These are phyloP conservation scores for Blera fallax DNA, from an alignment of 2,888 invertebrate genomes.

Conservation along the genomic window DNA sequence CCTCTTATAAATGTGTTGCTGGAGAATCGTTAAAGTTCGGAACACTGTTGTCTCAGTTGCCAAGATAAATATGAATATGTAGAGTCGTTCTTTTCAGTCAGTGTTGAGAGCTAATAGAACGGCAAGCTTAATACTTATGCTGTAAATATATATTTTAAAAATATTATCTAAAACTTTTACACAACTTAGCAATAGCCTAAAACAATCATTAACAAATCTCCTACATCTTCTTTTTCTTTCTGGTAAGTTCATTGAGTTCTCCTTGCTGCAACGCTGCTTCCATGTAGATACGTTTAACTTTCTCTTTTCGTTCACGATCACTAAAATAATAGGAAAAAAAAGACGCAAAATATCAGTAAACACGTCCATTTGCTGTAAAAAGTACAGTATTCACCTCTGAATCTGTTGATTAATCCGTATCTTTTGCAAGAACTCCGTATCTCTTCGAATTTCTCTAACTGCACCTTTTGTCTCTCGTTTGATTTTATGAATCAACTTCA, in stretches of 20 bases:
- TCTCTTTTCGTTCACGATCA: constrained; percentile 90
- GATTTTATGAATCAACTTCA: constrained; percentile 89
- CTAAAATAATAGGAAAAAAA: constrained; percentile 82
- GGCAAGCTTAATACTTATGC: neutral
- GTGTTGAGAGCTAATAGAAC: too few species aligned
- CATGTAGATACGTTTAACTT: constrained; percentile 91
- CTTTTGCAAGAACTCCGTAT: constrained; percentile 92
- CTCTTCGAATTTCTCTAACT: constrained; percentile 94
- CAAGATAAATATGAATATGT: too few species aligned
- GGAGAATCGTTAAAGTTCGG: too few species aligned
- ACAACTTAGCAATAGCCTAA: constrained; percentile 12
- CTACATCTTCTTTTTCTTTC: constrained; percentile 79
- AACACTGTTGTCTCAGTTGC: too few species aligned
- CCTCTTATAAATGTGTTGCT: too few species aligned
- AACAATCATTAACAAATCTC: neutral
- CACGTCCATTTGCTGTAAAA: neutral
- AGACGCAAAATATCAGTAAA: neutral
- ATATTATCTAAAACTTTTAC: constrained; percentile 25
- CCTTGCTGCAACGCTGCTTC: constrained; percentile 92
- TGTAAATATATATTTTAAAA: constrained; percentile 22
- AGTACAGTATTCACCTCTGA: constrained; percentile 83
- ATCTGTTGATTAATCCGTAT: constrained; percentile 90
- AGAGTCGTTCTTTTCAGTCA: too few species aligned
- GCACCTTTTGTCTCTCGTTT: constrained; percentile 97
- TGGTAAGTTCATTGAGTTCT: constrained; percentile 88